Base-by-base conservation (phyloP, 1,140 invertebrate genomes). In the Drosophila nigrodunni region DNA sequence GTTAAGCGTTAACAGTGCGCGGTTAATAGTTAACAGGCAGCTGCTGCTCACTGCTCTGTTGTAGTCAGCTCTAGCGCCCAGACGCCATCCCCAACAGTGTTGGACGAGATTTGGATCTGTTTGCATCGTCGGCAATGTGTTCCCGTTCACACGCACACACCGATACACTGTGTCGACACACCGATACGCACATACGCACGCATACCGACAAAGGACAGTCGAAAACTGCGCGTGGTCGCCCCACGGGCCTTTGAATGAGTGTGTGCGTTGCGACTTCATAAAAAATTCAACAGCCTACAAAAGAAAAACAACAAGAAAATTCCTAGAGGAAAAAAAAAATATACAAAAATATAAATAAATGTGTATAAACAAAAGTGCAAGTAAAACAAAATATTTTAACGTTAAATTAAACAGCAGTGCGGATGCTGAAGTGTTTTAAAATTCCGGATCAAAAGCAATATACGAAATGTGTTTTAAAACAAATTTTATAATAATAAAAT, bases 251-350 rank as follows among this genome's bases (percentile, higher is more conserved):
- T 50, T 37, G 60, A 43, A 44, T 57, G 13, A 66, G 64, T 46
- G 21, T 41, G 46, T 62, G 64, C 44, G 61, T 76, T 52, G 72
- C 71, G 67, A 74, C 61, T 80, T 87, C 79, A 86, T 86, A 82
- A 82, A 86, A 86, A 74, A 86, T 86, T 86, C 82, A 86, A 88
- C 83, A 87, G 71, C 67, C 71, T 82, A 86, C 77, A 58, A 74
- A 68, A 61, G 46, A 77, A 69, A 69, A 76, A 72, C 65, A 83
- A 85, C 18, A 75, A 50, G 50, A 66, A 62, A 35, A 58, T n/a
- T 8, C 35, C 66, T 46, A 73, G 35, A 13, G 44, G 18, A 52
- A 70, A 54, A 70, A 54, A 70, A 54, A 52, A 55, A 67, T 59
- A 62, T 35, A 64, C 50, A 80, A 72, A 47, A 47, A 62, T 47